These are phyloP conservation scores for Villa cingulata DNA, from an alignment of 2,888 invertebrate genomes.

Conservation along the genomic window DNA sequence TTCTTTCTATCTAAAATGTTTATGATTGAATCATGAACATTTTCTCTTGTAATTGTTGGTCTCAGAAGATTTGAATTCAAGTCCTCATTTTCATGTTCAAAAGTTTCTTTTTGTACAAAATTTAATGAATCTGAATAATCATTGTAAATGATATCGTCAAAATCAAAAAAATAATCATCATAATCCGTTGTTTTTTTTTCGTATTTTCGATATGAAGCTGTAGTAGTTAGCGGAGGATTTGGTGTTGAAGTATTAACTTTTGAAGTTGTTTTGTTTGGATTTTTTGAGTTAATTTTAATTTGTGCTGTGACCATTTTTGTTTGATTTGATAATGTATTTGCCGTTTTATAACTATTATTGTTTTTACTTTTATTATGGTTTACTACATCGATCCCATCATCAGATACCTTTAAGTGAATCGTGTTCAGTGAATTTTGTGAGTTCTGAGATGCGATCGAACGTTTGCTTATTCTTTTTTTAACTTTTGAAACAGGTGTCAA, in stretches of 20 bases:
- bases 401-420: too few relatives aligned
- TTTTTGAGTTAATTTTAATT: neutral
- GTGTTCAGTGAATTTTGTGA: too few relatives aligned
- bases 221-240: neutral
- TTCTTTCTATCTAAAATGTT: too few relatives aligned
- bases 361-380: too few relatives aligned
- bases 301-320: neutral
- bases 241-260: neutral
- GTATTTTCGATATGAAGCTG: too few relatives aligned
- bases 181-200: neutral
- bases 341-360: neutral
- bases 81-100: too few relatives aligned
- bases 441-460: neutral
- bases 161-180: conserved; percentile 5
- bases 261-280: neutral
- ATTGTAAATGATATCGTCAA: conserved; percentile 3
- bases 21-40: too few relatives aligned
- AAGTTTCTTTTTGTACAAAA: too few relatives aligned
- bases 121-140: too few relatives aligned
- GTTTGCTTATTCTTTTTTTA: neutral
- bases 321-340: neutral
- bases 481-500: neutral
- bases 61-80: too few relatives aligned
- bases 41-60: too few relatives aligned
- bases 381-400: too few relatives aligned